Conservation (phyloP, 2,888 invertebrate species). For the Drosophila subsilvestris region DNA sequence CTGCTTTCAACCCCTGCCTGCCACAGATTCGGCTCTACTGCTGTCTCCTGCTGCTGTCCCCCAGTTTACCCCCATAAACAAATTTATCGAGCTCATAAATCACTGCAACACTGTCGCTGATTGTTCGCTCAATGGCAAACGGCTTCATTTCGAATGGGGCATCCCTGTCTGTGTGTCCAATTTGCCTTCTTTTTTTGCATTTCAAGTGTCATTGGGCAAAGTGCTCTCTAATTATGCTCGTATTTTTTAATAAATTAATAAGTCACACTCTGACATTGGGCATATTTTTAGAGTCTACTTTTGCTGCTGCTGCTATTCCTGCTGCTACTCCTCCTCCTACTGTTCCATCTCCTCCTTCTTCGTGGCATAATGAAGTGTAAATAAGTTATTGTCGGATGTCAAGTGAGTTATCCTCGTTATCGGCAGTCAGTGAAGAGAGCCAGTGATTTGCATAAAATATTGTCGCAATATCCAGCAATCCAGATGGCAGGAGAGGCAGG, state of each 20-base stretch:
- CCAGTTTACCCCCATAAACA: constrained; percentile 58
- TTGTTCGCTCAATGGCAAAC: constrained; percentile 65
- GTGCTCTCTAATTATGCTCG: constrained; percentile 78
- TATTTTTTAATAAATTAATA: constrained; percentile 79
- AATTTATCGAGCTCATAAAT: constrained; percentile 81
- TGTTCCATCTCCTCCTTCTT: not conserved
- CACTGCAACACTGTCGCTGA: constrained; percentile 77
- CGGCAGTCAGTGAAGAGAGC: constrained; percentile 36
- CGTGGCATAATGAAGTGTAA: constrained; percentile 76
- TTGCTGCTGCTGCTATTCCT: not conserved
- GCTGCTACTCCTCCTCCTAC: not conserved
- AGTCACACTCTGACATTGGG: constrained; percentile 61
- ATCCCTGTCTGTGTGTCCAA: not conserved
- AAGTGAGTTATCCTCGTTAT: constrained; percentile 75
- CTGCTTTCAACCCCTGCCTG: constrained; percentile 22
- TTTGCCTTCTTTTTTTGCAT: constrained; percentile 53
- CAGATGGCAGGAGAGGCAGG: not conserved
- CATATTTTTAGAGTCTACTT: constrained; percentile 59
- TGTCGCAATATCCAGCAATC: constrained; percentile 48
- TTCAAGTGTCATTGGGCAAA: constrained; percentile 79
- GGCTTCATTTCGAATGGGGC: not conserved
- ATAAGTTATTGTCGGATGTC: constrained; percentile 80
- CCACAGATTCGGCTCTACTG: not conserved
- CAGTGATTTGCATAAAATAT: constrained; percentile 80
- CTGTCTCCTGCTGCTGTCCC: not conserved